phyloP scores from a whole-genome alignment of 2,888 invertebrate species.

The Anagyrus pseudococci region DNA sequence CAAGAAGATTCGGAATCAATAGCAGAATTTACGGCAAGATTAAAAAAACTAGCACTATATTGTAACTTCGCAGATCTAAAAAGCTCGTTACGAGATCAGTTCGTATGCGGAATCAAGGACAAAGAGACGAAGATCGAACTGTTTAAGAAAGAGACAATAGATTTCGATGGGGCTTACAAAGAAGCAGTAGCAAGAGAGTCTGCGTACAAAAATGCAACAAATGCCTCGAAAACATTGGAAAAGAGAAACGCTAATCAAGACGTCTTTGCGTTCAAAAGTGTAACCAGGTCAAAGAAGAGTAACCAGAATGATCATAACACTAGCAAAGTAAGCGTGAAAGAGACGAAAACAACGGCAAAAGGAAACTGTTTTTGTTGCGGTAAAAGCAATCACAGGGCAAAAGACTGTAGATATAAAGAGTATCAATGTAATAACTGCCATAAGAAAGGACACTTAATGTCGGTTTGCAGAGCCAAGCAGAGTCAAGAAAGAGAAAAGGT shows the following conservation, averaged over 20 bases:
- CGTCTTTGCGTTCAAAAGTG: background rate
- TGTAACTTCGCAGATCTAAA: conserved; percentile 27
- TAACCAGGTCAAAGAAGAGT: background rate
- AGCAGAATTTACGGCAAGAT: conserved; percentile 31
- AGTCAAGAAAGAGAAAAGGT: too few species aligned
- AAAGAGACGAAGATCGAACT: conserved; percentile 26
- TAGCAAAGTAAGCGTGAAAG: background rate
- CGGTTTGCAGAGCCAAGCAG: conserved; percentile 17
- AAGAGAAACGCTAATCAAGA: background rate
- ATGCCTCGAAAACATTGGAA: conserved; percentile 1
- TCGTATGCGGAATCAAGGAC: conserved; percentile 33
- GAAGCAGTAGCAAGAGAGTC: conserved; percentile 24
- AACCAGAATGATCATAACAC: too few species aligned
- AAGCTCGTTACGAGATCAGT: conserved; percentile 37
- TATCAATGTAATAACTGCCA: conserved; percentile 33
- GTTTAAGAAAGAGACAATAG: conserved; percentile 19
- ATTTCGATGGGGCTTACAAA: conserved; percentile 24
- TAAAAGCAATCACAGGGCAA: conserved; percentile 24
- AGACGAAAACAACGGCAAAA: background rate
- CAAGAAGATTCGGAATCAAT: conserved; percentile 35
- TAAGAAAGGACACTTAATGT: conserved; percentile 34
- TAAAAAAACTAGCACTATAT: conserved; percentile 33
- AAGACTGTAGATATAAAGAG: conserved; percentile 22
- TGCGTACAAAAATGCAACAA: conserved; percentile 29
- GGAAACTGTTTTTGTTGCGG: conserved; percentile 31